A percentile compares a stretch with the other conserved stretches of the same genome.
Conservation (phyloP, 2,797 vertebrate genomes). For the Mormyrus proboscirostris region DNA sequence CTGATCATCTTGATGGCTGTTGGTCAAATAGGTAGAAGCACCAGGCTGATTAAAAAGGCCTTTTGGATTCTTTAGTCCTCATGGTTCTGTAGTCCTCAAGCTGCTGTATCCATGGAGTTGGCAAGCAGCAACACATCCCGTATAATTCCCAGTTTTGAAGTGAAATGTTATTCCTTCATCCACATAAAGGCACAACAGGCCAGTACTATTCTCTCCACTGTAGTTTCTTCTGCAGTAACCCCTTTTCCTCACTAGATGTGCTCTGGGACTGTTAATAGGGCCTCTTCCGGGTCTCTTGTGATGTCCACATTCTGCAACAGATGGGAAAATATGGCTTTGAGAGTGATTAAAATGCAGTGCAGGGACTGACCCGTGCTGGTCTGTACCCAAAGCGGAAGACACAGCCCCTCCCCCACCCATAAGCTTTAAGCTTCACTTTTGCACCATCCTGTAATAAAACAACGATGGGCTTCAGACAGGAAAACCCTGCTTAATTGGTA, state of each 20-base stretch:
- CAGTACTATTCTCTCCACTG: neutral
- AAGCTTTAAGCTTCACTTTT: neutral
- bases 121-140: neutral
- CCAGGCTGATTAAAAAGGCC: neutral
- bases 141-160: neutral
- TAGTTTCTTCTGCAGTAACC: neutral
- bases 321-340: neutral
- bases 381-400: neutral
- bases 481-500: neutral
- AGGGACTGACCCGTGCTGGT: neutral
- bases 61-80: neutral
- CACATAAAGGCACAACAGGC: neutral
- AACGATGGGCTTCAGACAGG: neutral
- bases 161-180: neutral
- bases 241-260: conserved; percentile 45
- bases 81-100: neutral
- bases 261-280: conserved; percentile 58
- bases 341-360: too few species aligned
- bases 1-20: neutral
- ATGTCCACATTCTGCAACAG: conserved; percentile 64
- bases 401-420: neutral
- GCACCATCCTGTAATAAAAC: neutral
- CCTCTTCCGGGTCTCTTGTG: conserved; percentile 59
- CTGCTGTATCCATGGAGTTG: neutral
- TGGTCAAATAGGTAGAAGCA: neutral